Conservation (phyloP, 2,113 vertebrate species). For the Phalacrocorax brasilianus region DNA sequence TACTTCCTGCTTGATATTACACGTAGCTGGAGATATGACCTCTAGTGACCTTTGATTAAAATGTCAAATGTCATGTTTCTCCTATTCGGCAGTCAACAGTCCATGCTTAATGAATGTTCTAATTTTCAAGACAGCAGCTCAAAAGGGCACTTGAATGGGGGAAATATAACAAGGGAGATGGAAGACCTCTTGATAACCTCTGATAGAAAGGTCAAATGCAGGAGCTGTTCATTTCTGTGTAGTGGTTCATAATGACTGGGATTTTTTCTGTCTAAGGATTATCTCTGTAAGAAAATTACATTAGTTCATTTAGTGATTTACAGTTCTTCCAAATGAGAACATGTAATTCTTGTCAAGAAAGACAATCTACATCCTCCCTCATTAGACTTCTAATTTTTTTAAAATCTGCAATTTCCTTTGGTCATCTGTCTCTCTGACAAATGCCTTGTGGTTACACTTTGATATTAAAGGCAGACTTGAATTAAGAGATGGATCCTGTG, state of each 20-base stretch:
- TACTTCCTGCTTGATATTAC: not conserved
- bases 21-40: not conserved
- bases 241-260: not conserved
- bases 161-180: not conserved
- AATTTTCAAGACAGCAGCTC: not conserved
- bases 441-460: not conserved
- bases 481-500: not conserved
- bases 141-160: not conserved
- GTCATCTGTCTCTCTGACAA: not conserved
- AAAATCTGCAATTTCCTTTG: not conserved
- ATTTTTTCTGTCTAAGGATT: not conserved
- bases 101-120: not conserved
- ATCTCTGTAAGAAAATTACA: not conserved
- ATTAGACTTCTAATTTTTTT: not conserved
- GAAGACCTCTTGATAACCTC: not conserved
- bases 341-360: not conserved
- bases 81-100: not conserved
- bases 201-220: not conserved
- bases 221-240: not conserved
- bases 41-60: constrained; percentile 35
- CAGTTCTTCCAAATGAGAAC: not conserved
- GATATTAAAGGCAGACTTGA: not conserved
- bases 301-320: not conserved
- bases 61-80: not conserved
- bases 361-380: not conserved